A percentile compares a stretch with the other conserved stretches of the same genome.
Evolutionary conservation across 2,888 invertebrate species (phyloP).

Genomic region (Halictus ligatus): DNA sequence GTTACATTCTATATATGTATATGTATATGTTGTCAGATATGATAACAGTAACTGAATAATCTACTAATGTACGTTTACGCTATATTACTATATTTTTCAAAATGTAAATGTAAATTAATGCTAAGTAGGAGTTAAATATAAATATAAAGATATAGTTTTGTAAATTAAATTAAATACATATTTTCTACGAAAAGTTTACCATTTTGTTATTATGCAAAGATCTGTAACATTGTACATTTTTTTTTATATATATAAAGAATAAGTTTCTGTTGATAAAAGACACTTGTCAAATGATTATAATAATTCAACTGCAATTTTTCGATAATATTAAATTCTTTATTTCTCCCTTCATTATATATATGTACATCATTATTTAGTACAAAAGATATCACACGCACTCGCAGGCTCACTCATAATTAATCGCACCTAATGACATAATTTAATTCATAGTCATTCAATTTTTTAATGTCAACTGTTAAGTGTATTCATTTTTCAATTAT

Average conservation of each 20-base stretch:
- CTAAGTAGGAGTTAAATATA: too few species aligned
- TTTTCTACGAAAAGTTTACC: too few species aligned
- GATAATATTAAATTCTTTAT: conserved; percentile 73
- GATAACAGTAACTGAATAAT: too few species aligned
- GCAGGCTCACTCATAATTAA: conserved; percentile 27
- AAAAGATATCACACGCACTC: conserved; percentile 64
- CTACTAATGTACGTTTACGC: background rate
- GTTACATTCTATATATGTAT: background rate
- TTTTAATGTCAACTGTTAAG: conserved; percentile 22
- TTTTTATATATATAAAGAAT: background rate
- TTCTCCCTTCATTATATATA: conserved; percentile 62
- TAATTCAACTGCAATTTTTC: conserved; percentile 27
- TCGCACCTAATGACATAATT: conserved; percentile 28
- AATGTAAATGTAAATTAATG: background rate
- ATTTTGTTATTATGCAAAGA: background rate
- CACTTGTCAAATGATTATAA: background rate
- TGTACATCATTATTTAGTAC: conserved; percentile 72
- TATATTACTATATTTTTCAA: background rate
- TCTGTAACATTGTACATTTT: background rate
- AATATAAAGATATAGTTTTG: too few species aligned
- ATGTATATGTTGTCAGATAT: background rate
- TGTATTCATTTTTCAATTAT: conserved; percentile 23
- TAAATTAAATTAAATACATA: too few species aligned
- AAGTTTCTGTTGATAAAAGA: background rate
- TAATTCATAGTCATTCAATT: conserved; percentile 22